Evolutionary conservation across 2,888 invertebrate genomes (phyloP).

Genomic region (Xestia ashworthii): DNA sequence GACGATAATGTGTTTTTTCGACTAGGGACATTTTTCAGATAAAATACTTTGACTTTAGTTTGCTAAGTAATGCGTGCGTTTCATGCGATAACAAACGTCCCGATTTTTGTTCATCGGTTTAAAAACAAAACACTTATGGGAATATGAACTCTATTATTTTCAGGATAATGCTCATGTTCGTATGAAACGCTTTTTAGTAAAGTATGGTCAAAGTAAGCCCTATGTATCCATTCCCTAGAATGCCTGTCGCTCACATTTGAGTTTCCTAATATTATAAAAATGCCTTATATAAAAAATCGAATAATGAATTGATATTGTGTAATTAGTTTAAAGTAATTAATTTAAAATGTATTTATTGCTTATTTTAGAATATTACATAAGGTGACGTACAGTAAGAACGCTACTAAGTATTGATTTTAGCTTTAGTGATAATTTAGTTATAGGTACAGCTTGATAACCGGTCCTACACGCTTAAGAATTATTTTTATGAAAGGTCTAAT

Average conservation of each 20-base stretch:
- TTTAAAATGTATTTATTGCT: constrained; percentile 20
- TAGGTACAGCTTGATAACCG: neutral
- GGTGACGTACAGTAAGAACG: neutral
- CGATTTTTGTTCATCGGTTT: neutral
- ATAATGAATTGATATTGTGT: constrained; percentile 23
- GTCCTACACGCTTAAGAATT: neutral
- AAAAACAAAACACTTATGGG: neutral
- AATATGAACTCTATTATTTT: neutral
- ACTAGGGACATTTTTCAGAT: neutral
- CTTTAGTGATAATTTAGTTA: constrained; percentile 2
- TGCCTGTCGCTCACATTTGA: neutral
- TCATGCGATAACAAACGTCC: neutral
- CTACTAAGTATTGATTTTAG: constrained; percentile 35
- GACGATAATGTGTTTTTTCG: neutral
- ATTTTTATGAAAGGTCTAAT: neutral
- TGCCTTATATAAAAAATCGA: constrained; percentile 8
- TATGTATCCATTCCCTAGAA: neutral
- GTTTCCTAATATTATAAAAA: neutral
- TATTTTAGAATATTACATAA: constrained; percentile 11
- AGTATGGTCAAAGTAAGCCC: neutral
- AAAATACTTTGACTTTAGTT: neutral
- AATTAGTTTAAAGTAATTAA: constrained; percentile 9
- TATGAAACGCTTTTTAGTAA: neutral
- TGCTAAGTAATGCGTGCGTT: neutral
- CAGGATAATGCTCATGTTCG: neutral